Percentiles rank a stretch among this genome's conserved stretches.
Conservation (phyloP, 2,888 invertebrate genomes). For the Nomada fabriciana region DNA sequence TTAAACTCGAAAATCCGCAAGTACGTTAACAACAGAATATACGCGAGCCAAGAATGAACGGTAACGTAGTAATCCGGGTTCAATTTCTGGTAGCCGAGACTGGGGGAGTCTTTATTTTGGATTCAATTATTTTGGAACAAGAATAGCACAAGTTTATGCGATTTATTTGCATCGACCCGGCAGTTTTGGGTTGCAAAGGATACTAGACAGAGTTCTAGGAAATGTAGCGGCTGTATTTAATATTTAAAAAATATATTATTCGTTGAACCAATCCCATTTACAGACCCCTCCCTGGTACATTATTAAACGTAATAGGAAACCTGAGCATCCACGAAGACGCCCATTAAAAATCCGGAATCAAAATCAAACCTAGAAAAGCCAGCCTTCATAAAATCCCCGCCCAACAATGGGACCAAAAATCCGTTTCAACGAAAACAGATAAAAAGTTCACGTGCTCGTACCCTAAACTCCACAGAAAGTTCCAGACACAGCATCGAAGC, state of each 20-base stretch:
- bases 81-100: background rate
- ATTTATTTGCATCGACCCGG: background rate
- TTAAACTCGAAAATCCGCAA: conserved; percentile 3
- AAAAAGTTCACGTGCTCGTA: too few species aligned
- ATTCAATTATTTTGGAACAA: too few species aligned
- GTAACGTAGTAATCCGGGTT: background rate
- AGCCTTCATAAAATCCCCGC: too few species aligned
- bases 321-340: background rate
- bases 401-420: too few species aligned
- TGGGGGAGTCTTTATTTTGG: background rate
- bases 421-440: too few species aligned
- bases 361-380: too few species aligned
- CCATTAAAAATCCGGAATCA: background rate
- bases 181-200: background rate
- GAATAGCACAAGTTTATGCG: too few species aligned
- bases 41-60: background rate
- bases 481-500: too few species aligned
- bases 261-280: background rate
- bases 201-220: too few species aligned
- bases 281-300: too few species aligned
- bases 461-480: too few species aligned
- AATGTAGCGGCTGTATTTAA: too few species aligned
- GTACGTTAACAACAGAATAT: background rate
- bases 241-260: background rate
- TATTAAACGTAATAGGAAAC: background rate